phyloP scores from a whole-genome alignment of 2,797 vertebrate genomes.

The Gymnopithys bicolor region DNA sequence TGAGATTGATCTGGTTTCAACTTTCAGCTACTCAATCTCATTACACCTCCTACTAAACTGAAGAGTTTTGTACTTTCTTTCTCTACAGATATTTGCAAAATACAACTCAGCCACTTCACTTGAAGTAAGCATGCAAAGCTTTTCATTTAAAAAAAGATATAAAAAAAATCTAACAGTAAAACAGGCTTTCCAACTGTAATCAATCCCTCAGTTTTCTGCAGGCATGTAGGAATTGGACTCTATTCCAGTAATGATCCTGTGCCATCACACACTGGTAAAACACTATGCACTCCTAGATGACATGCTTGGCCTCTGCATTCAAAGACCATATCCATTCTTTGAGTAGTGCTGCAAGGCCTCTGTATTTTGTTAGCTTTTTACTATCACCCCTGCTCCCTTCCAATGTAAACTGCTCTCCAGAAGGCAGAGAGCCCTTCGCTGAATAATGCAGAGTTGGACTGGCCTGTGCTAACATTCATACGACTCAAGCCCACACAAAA shows the following conservation, averaged over 20 bases:
- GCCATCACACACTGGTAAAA: background rate
- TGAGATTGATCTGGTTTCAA: conserved; percentile 15
- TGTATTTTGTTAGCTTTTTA: background rate
- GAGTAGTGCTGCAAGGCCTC: background rate
- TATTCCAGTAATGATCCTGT: background rate
- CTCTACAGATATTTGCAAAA: background rate
- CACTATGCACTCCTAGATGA: background rate
- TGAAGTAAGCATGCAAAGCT: background rate
- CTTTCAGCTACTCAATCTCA: background rate
- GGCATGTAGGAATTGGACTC: background rate
- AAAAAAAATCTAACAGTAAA: background rate
- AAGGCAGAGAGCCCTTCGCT: background rate
- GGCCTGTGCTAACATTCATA: background rate
- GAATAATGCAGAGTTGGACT: background rate
- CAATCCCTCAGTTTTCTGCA: background rate
- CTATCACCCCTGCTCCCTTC: background rate
- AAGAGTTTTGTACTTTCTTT: background rate
- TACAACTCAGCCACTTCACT: background rate
- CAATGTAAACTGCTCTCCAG: background rate
- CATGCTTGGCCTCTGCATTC: background rate
- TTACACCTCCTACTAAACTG: background rate
- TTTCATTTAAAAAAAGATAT: background rate
- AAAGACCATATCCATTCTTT: background rate
- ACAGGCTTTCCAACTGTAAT: conserved; percentile 10
- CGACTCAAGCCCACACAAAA: background rate